Evolutionary conservation across 2,797 vertebrate species (phyloP).

Genomic region (Enteromius argenteus): DNA sequence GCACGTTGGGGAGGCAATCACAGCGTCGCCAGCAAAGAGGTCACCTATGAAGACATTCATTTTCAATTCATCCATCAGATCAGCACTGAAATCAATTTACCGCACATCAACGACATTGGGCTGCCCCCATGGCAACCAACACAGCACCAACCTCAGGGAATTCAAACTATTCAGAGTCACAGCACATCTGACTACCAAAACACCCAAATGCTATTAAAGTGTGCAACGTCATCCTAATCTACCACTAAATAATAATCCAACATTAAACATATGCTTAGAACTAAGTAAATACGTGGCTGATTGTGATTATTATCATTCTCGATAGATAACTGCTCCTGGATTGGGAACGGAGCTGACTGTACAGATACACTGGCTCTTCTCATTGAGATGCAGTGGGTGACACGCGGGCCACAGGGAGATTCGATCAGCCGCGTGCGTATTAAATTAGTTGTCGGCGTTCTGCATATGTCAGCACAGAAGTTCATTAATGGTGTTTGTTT

Average conservation of each 20-base stretch:
- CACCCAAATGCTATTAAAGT: conserved; percentile 47
- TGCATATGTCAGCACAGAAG: conserved; percentile 67
- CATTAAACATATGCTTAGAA: conserved; percentile 56
- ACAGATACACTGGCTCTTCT: conserved; percentile 42
- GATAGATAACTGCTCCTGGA: conserved; percentile 45
- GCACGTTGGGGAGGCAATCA: conserved; percentile 65
- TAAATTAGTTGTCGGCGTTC: conserved; percentile 65
- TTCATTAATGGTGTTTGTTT: conserved; percentile 70
- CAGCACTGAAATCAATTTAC: conserved; percentile 65
- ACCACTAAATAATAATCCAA: conserved; percentile 58
- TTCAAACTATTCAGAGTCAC: conserved; percentile 52
- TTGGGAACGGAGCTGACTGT: conserved; percentile 1
- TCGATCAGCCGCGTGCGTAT: conserved; percentile 61
- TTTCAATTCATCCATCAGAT: conserved; percentile 72
- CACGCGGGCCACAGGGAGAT: conserved; percentile 62
- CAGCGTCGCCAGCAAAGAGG: conserved; percentile 64
- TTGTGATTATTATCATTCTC: conserved; percentile 60
- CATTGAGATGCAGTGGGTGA: conserved; percentile 63
- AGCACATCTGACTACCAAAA: conserved; percentile 56
- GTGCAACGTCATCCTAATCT: conserved; percentile 40
- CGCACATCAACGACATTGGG: conserved; percentile 57
- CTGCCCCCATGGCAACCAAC: conserved; percentile 59
- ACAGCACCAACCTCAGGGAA: conserved; percentile 53
- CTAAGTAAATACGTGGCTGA: conserved; percentile 59
- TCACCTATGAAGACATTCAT: conserved; percentile 70